Evolutionary conservation across 2,888 invertebrate genomes (phyloP).

Genomic region (Scaptomyza caliginosa): DNA sequence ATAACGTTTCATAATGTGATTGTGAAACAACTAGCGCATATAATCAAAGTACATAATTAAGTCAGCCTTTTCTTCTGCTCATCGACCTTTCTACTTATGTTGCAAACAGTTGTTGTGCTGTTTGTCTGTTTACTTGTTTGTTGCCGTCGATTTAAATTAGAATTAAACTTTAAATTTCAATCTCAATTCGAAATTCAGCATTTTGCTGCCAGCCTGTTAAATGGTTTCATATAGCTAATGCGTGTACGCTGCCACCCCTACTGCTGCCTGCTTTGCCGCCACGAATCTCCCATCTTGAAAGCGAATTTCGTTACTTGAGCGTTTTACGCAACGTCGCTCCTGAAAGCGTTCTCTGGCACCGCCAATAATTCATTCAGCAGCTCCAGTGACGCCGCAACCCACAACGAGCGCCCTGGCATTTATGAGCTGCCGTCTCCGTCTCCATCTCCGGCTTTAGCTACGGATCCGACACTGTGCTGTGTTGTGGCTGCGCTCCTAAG

Average conservation of each 20-base stretch:
- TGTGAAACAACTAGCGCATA: conserved; percentile 6
- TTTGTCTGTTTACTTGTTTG: neutral
- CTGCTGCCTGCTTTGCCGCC: no score
- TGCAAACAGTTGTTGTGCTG: neutral
- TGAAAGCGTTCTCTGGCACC: conserved; percentile 14
- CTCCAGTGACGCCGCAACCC: conserved; percentile 19
- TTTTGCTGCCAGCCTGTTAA: conserved; percentile 22
- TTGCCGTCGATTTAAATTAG: conserved; percentile 29
- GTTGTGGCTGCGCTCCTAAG: neutral
- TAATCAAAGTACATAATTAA: conserved; percentile 40
- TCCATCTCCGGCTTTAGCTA: no score
- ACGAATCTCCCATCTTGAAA: conserved; percentile 2
- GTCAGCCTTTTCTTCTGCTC: neutral
- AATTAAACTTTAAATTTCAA: conserved; percentile 28
- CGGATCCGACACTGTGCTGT: neutral
- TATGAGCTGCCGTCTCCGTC: conserved; percentile 1
- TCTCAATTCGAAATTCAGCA: conserved; percentile 12
- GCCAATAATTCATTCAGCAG: conserved; percentile 53
- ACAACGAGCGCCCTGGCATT: conserved; percentile 4
- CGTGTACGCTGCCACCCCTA: neutral
- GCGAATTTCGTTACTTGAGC: conserved; percentile 28
- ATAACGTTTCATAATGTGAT: conserved; percentile 30
- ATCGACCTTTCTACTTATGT: neutral
- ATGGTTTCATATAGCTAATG: conserved; percentile 2
- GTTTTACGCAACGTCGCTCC: conserved; percentile 41